These are phyloP conservation scores for Nomada ferruginata DNA, from an alignment of 2,888 invertebrate species.

Conservation along the genomic window DNA sequence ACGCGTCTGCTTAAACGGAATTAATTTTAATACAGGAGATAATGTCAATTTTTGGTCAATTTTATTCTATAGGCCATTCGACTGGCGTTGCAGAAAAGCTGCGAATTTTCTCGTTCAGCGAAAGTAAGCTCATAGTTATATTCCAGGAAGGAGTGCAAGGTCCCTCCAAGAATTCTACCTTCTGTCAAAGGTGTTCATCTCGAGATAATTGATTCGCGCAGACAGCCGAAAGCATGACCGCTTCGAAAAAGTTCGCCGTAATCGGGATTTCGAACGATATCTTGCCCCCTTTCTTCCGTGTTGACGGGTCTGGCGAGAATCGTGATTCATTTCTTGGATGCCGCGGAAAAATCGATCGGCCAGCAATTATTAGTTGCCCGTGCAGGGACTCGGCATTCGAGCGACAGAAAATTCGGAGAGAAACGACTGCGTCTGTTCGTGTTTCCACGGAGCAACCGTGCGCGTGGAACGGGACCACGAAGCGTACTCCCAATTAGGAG, in stretches of 20 bases:
- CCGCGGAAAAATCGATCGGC: constrained; percentile 7
- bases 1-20: neutral
- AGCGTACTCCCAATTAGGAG: constrained; percentile 79
- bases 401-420: constrained; percentile 38
- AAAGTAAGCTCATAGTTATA: too few species aligned
- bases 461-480: constrained; percentile 75
- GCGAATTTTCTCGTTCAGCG: too few species aligned
- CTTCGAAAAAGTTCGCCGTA: constrained; percentile 51
- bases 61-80: too few species aligned
- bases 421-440: constrained; percentile 53
- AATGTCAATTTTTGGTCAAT: neutral
- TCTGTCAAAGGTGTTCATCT: constrained; percentile 34
- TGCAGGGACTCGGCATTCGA: neutral
- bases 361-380: constrained; percentile 8
- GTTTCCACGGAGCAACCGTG: constrained; percentile 64
- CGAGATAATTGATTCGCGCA: constrained; percentile 72
- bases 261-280: constrained; percentile 62
- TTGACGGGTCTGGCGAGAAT: neutral
- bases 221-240: constrained; percentile 60
- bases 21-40: neutral
- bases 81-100: neutral
- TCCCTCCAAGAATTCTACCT: neutral
- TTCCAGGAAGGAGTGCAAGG: too few species aligned
- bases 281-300: neutral
- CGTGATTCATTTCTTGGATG: neutral